Conservation (phyloP, 2,113 vertebrate species). For the Marcusenius ussheri region DNA sequence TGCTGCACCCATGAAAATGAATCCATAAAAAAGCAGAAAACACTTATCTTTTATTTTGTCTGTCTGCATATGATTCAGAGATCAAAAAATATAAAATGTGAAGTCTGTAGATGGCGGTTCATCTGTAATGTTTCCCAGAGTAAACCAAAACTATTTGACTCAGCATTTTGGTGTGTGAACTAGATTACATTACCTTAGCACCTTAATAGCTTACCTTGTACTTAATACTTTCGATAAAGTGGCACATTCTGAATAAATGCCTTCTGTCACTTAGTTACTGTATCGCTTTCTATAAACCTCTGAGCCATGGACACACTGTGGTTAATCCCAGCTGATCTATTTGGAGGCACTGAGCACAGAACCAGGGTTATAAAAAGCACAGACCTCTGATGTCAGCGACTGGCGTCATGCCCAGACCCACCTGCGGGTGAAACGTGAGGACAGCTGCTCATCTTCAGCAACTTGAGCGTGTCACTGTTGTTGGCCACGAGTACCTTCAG, state of each 20-base stretch:
- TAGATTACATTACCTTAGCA: neutral
- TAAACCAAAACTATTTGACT: neutral
- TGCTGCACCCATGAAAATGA: neutral
- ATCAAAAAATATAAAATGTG: neutral
- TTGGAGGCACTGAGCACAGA: neutral
- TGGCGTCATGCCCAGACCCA: constrained; percentile 38
- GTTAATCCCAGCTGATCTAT: neutral
- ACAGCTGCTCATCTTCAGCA: constrained; percentile 76
- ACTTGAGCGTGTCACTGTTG: constrained; percentile 68
- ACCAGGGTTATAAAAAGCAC: neutral
- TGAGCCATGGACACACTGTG: neutral
- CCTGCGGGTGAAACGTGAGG: constrained; percentile 74
- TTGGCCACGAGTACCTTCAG: constrained; percentile 74
- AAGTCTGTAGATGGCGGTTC: neutral
- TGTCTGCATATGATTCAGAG: neutral
- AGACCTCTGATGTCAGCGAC: neutral
- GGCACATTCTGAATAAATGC: neutral
- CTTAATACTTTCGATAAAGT: neutral
- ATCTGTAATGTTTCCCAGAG: neutral
- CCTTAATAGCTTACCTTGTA: neutral
- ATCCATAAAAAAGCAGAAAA: neutral
- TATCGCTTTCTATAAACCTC: neutral
- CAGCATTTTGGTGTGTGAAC: neutral
- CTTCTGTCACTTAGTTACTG: neutral
- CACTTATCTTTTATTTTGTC: neutral